phyloP scores from a whole-genome alignment of 2,888 invertebrate genomes.

The Cinara cedri region DNA sequence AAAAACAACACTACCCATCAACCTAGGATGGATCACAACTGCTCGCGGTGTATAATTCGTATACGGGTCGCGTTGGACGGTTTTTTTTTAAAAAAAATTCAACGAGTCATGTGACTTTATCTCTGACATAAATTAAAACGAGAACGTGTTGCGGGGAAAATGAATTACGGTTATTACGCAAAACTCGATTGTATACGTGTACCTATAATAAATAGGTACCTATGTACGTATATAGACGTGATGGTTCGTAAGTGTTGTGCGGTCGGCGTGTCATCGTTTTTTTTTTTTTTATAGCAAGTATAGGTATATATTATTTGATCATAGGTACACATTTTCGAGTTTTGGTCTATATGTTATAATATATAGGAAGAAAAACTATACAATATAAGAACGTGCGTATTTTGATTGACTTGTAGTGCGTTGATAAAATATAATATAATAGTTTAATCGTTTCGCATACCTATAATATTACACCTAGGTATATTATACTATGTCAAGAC shows the following conservation, averaged over 20 bases:
- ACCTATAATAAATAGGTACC: not conserved
- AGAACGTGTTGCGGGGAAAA: constrained; percentile 26
- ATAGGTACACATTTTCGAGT: not conserved
- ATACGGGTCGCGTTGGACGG: constrained; percentile 1
- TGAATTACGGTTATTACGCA: constrained; percentile 38
- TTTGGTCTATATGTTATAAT: too few relatives aligned
- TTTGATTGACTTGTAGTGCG: constrained; percentile 31
- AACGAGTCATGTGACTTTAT: constrained; percentile 28
- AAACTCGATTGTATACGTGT: not conserved
- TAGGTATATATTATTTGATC: constrained; percentile 1
- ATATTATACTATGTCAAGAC: too few relatives aligned
- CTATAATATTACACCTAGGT: too few relatives aligned
- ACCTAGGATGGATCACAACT: not conserved
- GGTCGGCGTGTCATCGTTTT: constrained; percentile 25
- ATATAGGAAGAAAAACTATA: not conserved
- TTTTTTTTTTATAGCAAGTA: too few relatives aligned
- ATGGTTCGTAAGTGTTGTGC: not conserved
- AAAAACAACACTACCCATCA: not conserved
- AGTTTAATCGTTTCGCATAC: not conserved
- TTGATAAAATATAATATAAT: constrained; percentile 8
- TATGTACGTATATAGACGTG: too few relatives aligned
- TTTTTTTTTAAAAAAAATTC: constrained; percentile 16
- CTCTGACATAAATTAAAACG: constrained; percentile 10
- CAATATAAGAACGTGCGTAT: not conserved
- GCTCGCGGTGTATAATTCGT: not conserved